These are phyloP conservation scores for Phyllotis vaccarum DNA, from an alignment of 2,797 vertebrate genomes.

Conservation along the genomic window DNA sequence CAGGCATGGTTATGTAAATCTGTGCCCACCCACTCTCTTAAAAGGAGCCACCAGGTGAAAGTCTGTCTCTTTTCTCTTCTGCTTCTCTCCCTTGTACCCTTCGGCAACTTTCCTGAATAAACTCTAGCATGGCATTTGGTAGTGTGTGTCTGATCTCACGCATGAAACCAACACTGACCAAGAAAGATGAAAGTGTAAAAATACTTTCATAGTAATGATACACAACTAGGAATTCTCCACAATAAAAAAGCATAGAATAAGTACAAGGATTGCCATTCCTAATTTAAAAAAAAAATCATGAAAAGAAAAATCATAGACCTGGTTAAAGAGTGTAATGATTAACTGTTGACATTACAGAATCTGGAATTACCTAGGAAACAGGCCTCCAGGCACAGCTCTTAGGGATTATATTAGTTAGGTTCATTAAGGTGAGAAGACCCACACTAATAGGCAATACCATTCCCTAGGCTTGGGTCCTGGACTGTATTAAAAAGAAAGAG, in stretches of 20 bases:
- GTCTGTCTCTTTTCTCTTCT: too few species aligned
- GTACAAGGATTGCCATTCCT: not conserved
- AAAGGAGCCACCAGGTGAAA: too few species aligned
- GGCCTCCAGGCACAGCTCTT: not conserved
- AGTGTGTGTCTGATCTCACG: too few species aligned
- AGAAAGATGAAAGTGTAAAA: not conserved
- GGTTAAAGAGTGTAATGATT: not conserved
- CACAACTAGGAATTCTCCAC: not conserved
- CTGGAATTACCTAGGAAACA: not conserved
- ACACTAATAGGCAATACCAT: not conserved
- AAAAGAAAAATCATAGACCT: not conserved
- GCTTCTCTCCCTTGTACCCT: too few species aligned
- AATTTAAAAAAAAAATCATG: slow-evolving; percentile 20
- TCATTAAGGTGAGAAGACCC: not conserved
- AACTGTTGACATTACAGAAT: not conserved
- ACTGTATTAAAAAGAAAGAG: not conserved
- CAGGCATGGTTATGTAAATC: too few species aligned
- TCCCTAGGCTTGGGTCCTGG: not conserved
- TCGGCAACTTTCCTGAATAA: too few species aligned
- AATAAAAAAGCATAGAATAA: not conserved
- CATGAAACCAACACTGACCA: too few species aligned
- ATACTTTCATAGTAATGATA: not conserved
- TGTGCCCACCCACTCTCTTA: too few species aligned
- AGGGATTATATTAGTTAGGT: not conserved
- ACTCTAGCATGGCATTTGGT: too few species aligned